phyloP scores from a whole-genome alignment of 2,113 vertebrate genomes.

The Megaleporinus macrocephalus region DNA sequence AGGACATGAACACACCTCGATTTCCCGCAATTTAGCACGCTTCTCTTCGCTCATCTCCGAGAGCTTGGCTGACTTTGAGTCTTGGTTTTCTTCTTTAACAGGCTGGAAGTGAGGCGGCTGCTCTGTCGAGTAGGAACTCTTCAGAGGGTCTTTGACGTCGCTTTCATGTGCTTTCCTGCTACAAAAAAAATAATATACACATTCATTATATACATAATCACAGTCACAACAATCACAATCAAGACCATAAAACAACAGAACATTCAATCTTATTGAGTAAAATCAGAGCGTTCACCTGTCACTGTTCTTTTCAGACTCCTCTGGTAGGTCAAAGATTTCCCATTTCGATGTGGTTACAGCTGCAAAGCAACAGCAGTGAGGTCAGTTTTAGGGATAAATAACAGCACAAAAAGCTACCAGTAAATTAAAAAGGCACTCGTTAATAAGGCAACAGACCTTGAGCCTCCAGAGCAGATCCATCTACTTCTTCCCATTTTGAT shows the following conservation, averaged over 20 bases:
- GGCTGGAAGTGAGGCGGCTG: conserved; percentile 88
- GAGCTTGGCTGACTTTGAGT: conserved; percentile 86
- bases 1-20: conserved; percentile 81
- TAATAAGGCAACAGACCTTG: conserved; percentile 81
- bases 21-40: conserved; percentile 94
- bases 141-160: conserved; percentile 77
- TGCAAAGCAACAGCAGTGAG: conserved; percentile 62
- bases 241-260: neutral
- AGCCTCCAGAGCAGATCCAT: conserved; percentile 89
- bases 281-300: conserved; percentile 1
- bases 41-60: conserved; percentile 98
- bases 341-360: conserved; percentile 98
- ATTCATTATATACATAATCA: neutral
- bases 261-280: neutral
- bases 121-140: conserved; percentile 87
- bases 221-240: too few relatives aligned
- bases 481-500: conserved; percentile 98
- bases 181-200: neutral
- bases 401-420: neutral
- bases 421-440: neutral
- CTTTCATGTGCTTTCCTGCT: conserved; percentile 28
- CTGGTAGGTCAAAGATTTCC: conserved; percentile 94
- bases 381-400: neutral
- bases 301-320: conserved; percentile 90
- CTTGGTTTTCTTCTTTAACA: conserved; percentile 87